These are phyloP conservation scores for Phylloscopus whistleri DNA, from an alignment of 2,113 vertebrate species.

Conservation along the genomic window DNA sequence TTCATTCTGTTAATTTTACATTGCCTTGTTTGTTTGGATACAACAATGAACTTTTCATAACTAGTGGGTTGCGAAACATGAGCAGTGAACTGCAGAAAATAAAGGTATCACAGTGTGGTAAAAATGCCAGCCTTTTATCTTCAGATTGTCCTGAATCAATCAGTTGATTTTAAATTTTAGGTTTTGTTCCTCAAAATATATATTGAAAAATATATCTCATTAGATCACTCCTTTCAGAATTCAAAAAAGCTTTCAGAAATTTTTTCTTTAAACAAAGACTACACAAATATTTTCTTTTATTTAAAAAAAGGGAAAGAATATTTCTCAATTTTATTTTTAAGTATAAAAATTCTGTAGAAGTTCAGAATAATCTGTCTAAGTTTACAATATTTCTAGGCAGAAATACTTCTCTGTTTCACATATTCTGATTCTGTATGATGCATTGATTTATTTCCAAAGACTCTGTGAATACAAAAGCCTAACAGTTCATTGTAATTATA, in stretches of 20 bases:
- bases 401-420: background rate
- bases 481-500: background rate
- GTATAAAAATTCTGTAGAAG: background rate
- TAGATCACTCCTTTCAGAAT: background rate
- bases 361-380: background rate
- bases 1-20: background rate
- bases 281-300: background rate
- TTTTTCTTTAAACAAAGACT: background rate
- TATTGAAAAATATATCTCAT: background rate
- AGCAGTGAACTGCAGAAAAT: background rate
- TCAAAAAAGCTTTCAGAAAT: background rate
- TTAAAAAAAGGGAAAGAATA: background rate
- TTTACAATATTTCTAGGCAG: background rate
- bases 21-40: background rate
- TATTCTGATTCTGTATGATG: background rate
- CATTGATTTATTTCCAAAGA: conserved; percentile 7
- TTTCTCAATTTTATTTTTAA: background rate
- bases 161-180: background rate
- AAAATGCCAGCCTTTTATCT: background rate
- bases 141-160: background rate
- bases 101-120: background rate
- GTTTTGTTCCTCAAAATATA: background rate
- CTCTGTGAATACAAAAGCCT: background rate
- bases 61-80: background rate
- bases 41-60: background rate